Percentiles rank a stretch among this genome's conserved stretches.
Evolutionary conservation across 2,113 vertebrate species (phyloP).

Genomic region (Neogobius melanostomus): DNA sequence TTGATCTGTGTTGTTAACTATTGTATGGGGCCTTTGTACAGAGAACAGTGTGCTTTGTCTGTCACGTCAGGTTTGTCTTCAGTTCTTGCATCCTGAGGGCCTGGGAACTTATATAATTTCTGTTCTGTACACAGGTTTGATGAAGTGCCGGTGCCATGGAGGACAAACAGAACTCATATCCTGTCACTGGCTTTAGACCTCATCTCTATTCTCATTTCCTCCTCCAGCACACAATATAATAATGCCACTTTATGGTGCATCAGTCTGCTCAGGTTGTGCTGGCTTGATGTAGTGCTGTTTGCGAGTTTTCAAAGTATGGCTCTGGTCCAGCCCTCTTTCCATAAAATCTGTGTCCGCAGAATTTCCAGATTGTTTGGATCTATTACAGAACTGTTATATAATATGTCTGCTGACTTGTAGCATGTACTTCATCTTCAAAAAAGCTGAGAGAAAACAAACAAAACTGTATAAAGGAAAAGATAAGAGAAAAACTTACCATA

Average conservation of each 20-base stretch:
- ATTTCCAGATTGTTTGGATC: slow-evolving; percentile 35
- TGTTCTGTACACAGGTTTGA: slow-evolving; percentile 63
- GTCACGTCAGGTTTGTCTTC: slow-evolving; percentile 47
- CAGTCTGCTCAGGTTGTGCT: slow-evolving; percentile 51
- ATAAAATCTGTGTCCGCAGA: slow-evolving; percentile 7
- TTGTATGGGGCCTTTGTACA: slow-evolving; percentile 26
- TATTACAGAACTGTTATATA: slow-evolving; percentile 19
- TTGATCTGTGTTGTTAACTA: slow-evolving; percentile 8
- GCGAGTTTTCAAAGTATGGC: slow-evolving; percentile 15
- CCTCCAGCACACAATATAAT: slow-evolving; percentile 62
- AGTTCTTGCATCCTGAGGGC: slow-evolving; percentile 34
- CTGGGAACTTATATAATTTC: slow-evolving; percentile 49
- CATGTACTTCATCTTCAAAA: neutral
- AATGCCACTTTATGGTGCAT: slow-evolving; percentile 55
- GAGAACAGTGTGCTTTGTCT: slow-evolving; percentile 50
- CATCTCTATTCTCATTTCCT: slow-evolving; percentile 73
- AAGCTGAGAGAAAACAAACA: too few species aligned
- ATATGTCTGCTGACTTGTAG: slow-evolving; percentile 5
- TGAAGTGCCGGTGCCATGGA: slow-evolving; percentile 71
- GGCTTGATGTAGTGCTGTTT: slow-evolving; percentile 49
- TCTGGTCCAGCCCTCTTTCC: slow-evolving; percentile 23
- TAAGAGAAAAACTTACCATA: neutral
- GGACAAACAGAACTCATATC: slow-evolving; percentile 77
- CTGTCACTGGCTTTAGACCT: slow-evolving; percentile 71
- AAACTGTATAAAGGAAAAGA: neutral